Conservation (phyloP, 2,888 invertebrate species). For the Bimastos eiseni region DNA sequence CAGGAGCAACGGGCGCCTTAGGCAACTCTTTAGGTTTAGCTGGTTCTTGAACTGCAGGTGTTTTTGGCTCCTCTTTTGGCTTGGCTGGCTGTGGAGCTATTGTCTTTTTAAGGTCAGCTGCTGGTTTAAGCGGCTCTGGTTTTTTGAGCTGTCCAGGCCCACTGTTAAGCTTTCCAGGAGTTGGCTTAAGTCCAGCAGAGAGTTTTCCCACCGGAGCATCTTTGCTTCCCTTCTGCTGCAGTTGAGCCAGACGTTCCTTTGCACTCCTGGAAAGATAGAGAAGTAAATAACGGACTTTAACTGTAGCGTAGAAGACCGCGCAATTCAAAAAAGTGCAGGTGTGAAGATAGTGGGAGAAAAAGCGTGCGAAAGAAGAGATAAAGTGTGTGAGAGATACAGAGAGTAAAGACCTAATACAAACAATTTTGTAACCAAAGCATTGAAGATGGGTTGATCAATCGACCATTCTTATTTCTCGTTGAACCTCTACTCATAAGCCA, state of each 20-base stretch:
- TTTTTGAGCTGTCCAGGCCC: constrained; percentile 2
- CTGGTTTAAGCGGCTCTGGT: constrained; percentile 24
- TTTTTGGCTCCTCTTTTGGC: background rate
- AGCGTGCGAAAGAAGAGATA: background rate
- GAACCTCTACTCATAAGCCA: background rate
- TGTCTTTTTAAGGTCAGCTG: constrained; percentile 21
- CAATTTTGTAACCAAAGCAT: background rate
- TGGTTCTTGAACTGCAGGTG: background rate
- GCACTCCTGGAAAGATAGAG: constrained; percentile 8
- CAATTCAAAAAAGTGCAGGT: too few species aligned
- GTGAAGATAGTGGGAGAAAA: background rate
- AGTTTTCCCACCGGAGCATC: background rate
- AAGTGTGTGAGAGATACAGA: background rate
- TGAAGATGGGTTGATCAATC: background rate
- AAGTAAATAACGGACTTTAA: too few species aligned
- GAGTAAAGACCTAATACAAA: background rate
- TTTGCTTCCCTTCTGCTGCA: constrained; percentile 27
- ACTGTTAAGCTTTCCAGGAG: background rate
- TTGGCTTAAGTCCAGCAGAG: background rate
- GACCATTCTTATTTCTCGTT: too few species aligned
- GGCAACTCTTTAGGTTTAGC: constrained; percentile 28
- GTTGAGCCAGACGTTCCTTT: constrained; percentile 34
- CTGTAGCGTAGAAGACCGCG: too few species aligned
- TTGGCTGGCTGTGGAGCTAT: constrained; percentile 24
- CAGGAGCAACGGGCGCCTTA: background rate